Percentiles rank a stretch among this genome's conserved stretches.
These are phyloP conservation scores for Isaurus tuberculatus DNA, from an alignment of 92 coral and sea anemone species.

Conservation along the genomic window DNA sequence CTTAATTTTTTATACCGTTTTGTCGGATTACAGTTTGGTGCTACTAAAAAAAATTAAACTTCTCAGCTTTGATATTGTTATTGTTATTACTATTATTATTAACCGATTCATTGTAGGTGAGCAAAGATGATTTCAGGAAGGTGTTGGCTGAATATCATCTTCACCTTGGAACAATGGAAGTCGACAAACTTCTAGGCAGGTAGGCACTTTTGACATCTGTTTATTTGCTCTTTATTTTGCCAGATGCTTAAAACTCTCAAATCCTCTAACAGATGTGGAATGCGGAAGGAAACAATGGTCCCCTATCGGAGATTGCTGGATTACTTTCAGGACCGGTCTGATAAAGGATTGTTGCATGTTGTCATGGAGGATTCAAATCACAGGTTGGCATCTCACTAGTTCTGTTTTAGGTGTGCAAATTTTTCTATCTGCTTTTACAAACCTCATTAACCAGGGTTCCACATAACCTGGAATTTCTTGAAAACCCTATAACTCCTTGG, in stretches of 20 bases:
- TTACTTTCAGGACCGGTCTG: conserved; percentile 78
- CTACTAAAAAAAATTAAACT: no score
- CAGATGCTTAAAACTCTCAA: not conserved
- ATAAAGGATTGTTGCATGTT: conserved; percentile 68
- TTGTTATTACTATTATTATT: no score
- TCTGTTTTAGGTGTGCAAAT: not conserved
- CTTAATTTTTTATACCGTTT: no score
- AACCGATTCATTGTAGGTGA: conserved; percentile 51
- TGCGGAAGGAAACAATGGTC: conserved; percentile 65
- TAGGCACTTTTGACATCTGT: not conserved
- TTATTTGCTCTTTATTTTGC: not conserved
- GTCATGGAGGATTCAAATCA: conserved; percentile 77
- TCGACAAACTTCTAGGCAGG: conserved; percentile 81
- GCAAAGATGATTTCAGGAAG: conserved; percentile 75
- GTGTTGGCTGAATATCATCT: conserved; percentile 71
- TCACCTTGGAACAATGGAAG: conserved; percentile 76
- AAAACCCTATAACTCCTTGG: no score
- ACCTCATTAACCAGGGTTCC: not conserved
- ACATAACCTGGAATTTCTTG: no score
- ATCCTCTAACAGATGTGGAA: conserved; percentile 66
- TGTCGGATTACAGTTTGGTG: no score
- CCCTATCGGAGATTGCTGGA: conserved; percentile 70
- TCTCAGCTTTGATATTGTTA: no score
- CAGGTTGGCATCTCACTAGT: conserved; percentile 51
- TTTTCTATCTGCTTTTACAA: no score